These are phyloP conservation scores for Pseudobourletiella spinata DNA, from an alignment of 1,140 invertebrate genomes.

Conservation along the genomic window DNA sequence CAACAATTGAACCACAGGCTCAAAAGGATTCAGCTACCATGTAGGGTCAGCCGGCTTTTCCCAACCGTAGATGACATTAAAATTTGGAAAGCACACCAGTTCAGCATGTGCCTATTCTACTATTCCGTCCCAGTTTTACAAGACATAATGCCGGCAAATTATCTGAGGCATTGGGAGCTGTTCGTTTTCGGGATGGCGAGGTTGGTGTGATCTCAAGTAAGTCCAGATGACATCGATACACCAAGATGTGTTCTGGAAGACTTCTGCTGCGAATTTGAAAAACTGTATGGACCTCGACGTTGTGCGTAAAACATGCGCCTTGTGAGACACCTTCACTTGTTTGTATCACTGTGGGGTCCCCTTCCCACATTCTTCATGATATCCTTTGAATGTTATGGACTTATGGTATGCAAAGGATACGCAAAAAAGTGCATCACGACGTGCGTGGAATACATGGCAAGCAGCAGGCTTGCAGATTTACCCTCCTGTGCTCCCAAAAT, in stretches of 20 bases:
- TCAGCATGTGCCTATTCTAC: neutral
- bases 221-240: neutral
- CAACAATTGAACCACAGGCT: neutral
- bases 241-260: neutral
- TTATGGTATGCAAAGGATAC: no score
- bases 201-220: neutral
- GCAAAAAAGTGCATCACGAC: no score
- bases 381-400: neutral
- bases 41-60: neutral
- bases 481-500: no score
- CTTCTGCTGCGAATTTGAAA: neutral
- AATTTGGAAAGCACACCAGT: neutral
- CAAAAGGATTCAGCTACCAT: neutral
- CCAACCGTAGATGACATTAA: neutral
- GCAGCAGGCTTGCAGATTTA: no score
- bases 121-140: neutral
- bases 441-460: no score
- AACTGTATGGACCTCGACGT: neutral
- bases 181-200: neutral
- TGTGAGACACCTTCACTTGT: neutral
- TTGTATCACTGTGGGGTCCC: neutral
- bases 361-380: neutral
- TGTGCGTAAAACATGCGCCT: neutral
- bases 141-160: neutral
- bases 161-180: neutral